phyloP scores from a whole-genome alignment of 2,888 invertebrate species.

The Callyntrura sp. region DNA sequence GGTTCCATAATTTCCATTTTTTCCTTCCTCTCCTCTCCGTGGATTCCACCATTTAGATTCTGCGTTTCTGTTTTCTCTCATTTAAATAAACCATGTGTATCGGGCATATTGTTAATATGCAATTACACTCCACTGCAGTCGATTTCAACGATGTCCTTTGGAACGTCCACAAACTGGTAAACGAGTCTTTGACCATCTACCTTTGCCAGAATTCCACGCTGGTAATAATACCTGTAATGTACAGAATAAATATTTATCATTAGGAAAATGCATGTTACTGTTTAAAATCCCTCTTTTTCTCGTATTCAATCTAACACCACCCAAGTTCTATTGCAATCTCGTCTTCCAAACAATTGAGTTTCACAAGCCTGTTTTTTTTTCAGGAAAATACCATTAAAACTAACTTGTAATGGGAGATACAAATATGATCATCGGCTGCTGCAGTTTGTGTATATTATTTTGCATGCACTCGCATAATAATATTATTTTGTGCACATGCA shows the following conservation, averaged over 20 bases:
- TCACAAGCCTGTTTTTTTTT: no score
- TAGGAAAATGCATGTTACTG: not conserved
- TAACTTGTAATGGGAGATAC: no score
- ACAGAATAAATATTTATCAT: slow-evolving; percentile 18
- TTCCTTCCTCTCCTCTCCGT: slow-evolving; percentile 40
- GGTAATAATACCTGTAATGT: slow-evolving; percentile 94
- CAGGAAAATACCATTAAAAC: no score
- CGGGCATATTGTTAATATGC: slow-evolving; percentile 2
- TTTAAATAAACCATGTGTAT: not conserved
- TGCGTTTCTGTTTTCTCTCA: not conserved
- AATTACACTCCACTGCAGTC: slow-evolving; percentile 90
- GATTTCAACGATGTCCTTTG: slow-evolving; percentile 98
- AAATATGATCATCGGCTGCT: no score
- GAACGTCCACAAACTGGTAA: slow-evolving; percentile 99
- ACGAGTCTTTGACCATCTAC: slow-evolving; percentile 99
- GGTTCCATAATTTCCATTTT: slow-evolving; percentile 60
- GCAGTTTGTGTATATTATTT: no score
- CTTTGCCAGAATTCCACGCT: slow-evolving; percentile 99
- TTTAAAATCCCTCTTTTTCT: not conserved
- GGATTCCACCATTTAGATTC: slow-evolving; percentile 28
- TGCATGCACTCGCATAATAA: no score
- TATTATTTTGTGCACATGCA: no score
- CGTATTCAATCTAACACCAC: no score
- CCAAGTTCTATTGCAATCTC: no score
- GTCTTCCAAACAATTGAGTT: no score